These are phyloP conservation scores for Burhinus oedicnemus DNA, from an alignment of 2,113 vertebrate species.

Conservation along the genomic window DNA sequence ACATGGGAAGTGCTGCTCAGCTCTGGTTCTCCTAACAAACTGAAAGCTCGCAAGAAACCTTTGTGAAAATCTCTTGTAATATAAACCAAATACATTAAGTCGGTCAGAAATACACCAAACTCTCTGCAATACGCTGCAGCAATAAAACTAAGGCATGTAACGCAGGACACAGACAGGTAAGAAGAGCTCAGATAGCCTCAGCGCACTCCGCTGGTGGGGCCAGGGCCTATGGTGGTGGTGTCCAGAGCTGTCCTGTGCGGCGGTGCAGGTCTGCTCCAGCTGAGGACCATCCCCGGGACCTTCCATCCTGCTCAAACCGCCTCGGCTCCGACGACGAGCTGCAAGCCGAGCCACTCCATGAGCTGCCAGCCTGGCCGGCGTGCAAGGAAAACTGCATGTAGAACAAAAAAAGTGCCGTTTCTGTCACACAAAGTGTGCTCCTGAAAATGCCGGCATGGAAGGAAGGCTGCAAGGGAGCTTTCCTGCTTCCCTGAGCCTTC, in stretches of 20 bases:
- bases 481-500: background rate
- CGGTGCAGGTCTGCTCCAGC: background rate
- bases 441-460: background rate
- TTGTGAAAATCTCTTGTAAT: background rate
- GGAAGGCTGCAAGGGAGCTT: background rate
- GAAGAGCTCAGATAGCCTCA: background rate
- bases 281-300: background rate
- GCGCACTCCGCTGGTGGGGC: no score
- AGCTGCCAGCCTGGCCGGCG: background rate
- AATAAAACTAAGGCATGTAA: background rate
- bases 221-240: fast-evolving
- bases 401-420: background rate
- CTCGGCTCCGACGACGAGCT: background rate
- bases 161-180: background rate
- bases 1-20: background rate
- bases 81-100: background rate
- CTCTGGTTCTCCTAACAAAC: background rate
- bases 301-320: background rate
- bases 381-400: background rate
- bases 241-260: fast-evolving
- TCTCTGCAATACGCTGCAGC: background rate
- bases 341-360: background rate
- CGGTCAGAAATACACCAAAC: background rate
- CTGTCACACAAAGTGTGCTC: background rate
- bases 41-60: background rate